Evolutionary conservation across 2,888 invertebrate genomes (phyloP).

Genomic region (Mactromeris polynyma): DNA sequence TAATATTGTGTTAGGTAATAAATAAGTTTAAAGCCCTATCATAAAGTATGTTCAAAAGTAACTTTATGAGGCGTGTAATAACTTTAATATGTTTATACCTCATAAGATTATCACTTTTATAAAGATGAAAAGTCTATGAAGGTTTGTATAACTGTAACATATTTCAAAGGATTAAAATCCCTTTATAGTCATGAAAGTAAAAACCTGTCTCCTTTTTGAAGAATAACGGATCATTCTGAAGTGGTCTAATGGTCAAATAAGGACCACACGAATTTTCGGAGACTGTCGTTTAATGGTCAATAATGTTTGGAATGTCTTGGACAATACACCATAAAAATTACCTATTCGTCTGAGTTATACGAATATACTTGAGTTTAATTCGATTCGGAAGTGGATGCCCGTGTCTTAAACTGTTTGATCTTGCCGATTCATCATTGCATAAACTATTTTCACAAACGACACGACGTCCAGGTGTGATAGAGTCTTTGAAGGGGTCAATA

Average conservation of each 20-base stretch:
- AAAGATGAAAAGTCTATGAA: slow-evolving; percentile 4
- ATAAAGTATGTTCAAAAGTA: neutral
- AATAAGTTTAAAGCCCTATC: neutral
- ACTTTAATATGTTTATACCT: slow-evolving; percentile 34
- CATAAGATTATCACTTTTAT: neutral
- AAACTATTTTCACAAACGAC: neutral
- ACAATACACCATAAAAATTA: slow-evolving; percentile 15
- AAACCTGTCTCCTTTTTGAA: slow-evolving; percentile 13
- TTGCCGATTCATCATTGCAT: neutral
- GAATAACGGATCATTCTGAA: slow-evolving; percentile 17
- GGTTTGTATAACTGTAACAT: slow-evolving; percentile 53
- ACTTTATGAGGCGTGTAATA: slow-evolving; percentile 12
- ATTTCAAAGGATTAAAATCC: slow-evolving; percentile 4
- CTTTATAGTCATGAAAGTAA: neutral
- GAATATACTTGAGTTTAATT: slow-evolving; percentile 38
- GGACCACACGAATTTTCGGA: slow-evolving; percentile 15
- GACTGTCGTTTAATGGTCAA: slow-evolving; percentile 41
- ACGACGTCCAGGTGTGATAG: neutral
- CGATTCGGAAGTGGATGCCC: slow-evolving; percentile 28
- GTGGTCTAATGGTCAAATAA: slow-evolving; percentile 1
- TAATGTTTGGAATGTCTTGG: slow-evolving; percentile 37
- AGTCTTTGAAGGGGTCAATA: neutral
- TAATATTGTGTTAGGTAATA: neutral
- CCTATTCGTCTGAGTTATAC: slow-evolving; percentile 19
- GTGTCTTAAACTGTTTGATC: slow-evolving; percentile 33